phyloP scores from a whole-genome alignment of 2,113 vertebrate genomes.

The Saimiri boliviensis region DNA sequence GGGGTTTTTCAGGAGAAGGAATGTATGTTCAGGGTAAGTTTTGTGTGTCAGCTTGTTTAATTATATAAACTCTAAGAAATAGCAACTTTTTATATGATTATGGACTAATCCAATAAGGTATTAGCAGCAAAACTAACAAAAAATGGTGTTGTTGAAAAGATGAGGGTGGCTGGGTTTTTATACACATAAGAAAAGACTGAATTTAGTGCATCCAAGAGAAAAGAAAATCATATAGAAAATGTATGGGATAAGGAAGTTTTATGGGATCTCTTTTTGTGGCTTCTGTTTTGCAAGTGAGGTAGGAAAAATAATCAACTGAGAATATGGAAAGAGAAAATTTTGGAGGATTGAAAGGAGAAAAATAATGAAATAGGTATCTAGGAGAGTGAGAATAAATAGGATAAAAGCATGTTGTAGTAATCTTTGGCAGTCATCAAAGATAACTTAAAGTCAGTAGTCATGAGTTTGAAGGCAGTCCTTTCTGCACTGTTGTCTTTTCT shows the following conservation, averaged over 20 bases:
- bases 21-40: background rate
- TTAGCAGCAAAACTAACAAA: background rate
- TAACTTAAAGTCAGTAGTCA: background rate
- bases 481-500: background rate
- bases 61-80: background rate
- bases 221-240: background rate
- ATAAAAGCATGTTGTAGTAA: background rate
- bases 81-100: background rate
- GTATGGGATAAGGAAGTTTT: background rate
- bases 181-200: background rate
- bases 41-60: background rate
- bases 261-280: background rate
- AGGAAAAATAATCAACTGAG: background rate
- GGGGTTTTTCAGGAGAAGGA: fast-evolving
- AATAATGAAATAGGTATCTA: background rate
- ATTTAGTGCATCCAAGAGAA: background rate
- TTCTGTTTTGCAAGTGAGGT: background rate
- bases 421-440: background rate
- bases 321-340: background rate
- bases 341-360: background rate
- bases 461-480: background rate
- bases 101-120: background rate
- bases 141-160: background rate
- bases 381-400: background rate
- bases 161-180: background rate